Evolutionary conservation across 2,113 vertebrate genomes (phyloP).

Genomic region (Coptodon rendalli): DNA sequence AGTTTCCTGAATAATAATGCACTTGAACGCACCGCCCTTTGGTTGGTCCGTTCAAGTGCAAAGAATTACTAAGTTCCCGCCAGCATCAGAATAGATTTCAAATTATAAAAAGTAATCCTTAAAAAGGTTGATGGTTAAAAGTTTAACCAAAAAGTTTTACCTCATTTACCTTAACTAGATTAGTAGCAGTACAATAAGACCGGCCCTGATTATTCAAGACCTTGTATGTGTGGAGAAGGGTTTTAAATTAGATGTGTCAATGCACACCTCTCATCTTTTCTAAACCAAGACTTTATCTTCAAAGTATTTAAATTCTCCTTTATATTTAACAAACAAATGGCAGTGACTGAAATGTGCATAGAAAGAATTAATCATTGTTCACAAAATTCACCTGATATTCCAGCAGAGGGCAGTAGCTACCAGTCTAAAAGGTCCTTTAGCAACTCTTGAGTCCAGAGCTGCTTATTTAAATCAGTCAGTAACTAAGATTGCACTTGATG

Average conservation of each 20-base stretch:
- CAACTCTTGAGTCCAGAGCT: neutral
- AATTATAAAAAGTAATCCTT: neutral
- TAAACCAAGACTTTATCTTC: neutral
- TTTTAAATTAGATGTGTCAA: neutral
- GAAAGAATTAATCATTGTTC: neutral
- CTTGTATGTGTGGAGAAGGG: neutral
- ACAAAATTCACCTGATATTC: neutral
- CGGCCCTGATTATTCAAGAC: neutral
- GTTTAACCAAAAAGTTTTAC: neutral
- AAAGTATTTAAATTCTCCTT: neutral
- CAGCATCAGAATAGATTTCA: neutral
- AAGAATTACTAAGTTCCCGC: neutral
- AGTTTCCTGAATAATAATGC: neutral
- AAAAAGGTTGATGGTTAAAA: neutral
- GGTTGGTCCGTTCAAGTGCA: neutral
- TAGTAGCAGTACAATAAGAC: neutral
- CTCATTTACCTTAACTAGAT: neutral
- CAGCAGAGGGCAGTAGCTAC: conserved; percentile 57
- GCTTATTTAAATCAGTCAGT: neutral
- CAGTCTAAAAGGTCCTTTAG: neutral
- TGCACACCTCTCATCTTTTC: neutral
- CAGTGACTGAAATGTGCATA: neutral
- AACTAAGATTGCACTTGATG: neutral
- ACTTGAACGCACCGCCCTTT: neutral
- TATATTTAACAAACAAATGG: neutral